Conservation (phyloP, 2,888 invertebrate genomes). For the Eubasilissa splendida region DNA sequence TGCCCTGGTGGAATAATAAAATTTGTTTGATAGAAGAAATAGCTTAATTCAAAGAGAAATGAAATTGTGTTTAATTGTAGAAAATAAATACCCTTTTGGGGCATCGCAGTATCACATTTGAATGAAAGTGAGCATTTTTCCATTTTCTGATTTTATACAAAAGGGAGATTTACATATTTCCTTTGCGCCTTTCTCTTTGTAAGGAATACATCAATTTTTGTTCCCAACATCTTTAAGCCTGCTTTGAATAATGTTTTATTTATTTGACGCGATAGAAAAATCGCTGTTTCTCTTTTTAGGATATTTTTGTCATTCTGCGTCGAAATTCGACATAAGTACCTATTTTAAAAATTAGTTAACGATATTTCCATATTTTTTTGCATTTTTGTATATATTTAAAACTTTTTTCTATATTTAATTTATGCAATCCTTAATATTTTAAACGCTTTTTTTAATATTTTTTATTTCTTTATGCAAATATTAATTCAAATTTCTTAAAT, state of each 20-base stretch:
- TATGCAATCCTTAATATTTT: too few species aligned
- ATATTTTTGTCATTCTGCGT: neutral
- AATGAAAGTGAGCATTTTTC: constrained; percentile 3
- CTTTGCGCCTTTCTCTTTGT: neutral
- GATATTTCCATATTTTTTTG: too few species aligned
- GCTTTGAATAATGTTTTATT: constrained; percentile 53
- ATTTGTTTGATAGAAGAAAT: too few species aligned
- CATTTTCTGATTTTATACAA: constrained; percentile 29
- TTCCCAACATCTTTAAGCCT: constrained; percentile 31
- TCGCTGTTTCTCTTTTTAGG: neutral
- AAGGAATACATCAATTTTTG: neutral
- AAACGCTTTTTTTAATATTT: too few species aligned
- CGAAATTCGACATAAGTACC: neutral
- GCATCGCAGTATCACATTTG: constrained; percentile 8
- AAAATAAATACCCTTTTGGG: neutral
- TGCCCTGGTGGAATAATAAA: too few species aligned
- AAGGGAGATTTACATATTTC: constrained; percentile 47
- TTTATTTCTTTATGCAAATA: too few species aligned
- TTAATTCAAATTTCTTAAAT: too few species aligned
- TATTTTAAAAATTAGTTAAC: too few species aligned
- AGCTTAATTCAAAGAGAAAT: too few species aligned
- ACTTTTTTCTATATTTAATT: too few species aligned
- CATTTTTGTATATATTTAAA: too few species aligned
- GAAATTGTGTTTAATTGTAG: too few species aligned
- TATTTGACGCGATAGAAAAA: constrained; percentile 26